phyloP scores from a whole-genome alignment of 2,113 vertebrate genomes.

The Brevimyrus niger region DNA sequence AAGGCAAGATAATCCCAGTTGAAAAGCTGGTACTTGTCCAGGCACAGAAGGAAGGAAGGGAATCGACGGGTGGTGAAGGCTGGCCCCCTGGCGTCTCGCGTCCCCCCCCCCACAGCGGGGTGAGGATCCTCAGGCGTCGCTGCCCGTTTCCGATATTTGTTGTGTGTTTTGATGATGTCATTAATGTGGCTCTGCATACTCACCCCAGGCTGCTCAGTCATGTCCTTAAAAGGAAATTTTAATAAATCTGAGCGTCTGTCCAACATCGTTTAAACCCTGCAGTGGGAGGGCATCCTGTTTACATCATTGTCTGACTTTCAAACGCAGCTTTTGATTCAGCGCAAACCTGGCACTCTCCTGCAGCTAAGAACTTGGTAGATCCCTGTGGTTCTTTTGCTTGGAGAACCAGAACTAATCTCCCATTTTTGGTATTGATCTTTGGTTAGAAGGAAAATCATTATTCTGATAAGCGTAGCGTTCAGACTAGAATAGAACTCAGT shows the following conservation, averaged over 20 bases:
- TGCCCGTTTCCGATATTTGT: not conserved
- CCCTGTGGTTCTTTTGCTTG: not conserved
- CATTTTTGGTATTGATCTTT: not conserved
- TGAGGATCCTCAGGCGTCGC: not conserved
- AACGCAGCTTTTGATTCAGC: not conserved
- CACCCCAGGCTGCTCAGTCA: not conserved
- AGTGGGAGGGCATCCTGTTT: not conserved
- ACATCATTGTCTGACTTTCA: not conserved
- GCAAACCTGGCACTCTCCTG: not conserved
- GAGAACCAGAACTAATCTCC: not conserved
- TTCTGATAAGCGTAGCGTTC: not conserved
- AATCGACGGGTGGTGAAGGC: not conserved
- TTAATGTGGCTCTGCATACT: not conserved
- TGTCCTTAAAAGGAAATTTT: not conserved
- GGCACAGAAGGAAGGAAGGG: not conserved
- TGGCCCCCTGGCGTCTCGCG: not conserved
- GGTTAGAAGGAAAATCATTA: not conserved
- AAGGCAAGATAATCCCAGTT: not conserved
- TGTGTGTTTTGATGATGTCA: not conserved
- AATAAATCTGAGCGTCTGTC: not conserved
- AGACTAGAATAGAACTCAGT: not conserved
- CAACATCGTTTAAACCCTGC: not conserved
- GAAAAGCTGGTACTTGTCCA: not conserved
- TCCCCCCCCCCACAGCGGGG: not conserved
- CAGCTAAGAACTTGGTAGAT: not conserved